Evolutionary conservation across 2,888 invertebrate genomes (phyloP), one percentile per base, ranked within the genome.

Genomic region (Anaspis maculata): DNA sequence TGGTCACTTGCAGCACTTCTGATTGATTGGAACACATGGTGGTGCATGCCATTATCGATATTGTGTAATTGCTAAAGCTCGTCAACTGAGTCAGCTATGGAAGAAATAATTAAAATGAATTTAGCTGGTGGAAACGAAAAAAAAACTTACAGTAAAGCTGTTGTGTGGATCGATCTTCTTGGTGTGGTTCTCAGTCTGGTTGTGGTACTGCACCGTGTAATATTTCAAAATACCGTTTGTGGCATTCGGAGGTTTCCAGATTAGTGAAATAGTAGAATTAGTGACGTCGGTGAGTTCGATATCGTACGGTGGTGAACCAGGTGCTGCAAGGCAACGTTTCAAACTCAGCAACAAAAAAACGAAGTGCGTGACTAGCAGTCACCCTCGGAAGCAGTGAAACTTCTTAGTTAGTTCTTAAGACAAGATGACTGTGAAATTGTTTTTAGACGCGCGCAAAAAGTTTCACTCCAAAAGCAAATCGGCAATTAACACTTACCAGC

Each of bases 211-310:
- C 68, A 87, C 69, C 3, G 71, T 67, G 62, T 86, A 89, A 48
- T 74, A 73, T 16, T 73, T 72, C 31, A 89, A 69, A 12, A 76
- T 68, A 1, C 91, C 90, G 67, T 91, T 91, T 51, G 74, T 72
- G 13, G 72, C 67, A 2, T 64, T 52, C 1, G 91, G 90, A 21
- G 78, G 73, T 45, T 73, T 64, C 87, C 85, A 86, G n/a, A 58
- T 54, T 27, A 86, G 62, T 5, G 66, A 57, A 35, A 83, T 67
- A 9, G 80, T 76, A 28, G 76, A 69, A 56, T 79, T 77, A 13
- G 76, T 74, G 2, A 83, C 66, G 42, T 77, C 66, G 3, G 62
- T 61, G 34, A 81, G 61, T n/a, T 50, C 61, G 4, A 83, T 65
- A 59, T 77, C 73, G 35, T 64, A 66, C n/a, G 81, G 78, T 37